These are phyloP conservation scores for Phyllotreta striolata DNA, from an alignment of 2,888 invertebrate species.

Conservation along the genomic window DNA sequence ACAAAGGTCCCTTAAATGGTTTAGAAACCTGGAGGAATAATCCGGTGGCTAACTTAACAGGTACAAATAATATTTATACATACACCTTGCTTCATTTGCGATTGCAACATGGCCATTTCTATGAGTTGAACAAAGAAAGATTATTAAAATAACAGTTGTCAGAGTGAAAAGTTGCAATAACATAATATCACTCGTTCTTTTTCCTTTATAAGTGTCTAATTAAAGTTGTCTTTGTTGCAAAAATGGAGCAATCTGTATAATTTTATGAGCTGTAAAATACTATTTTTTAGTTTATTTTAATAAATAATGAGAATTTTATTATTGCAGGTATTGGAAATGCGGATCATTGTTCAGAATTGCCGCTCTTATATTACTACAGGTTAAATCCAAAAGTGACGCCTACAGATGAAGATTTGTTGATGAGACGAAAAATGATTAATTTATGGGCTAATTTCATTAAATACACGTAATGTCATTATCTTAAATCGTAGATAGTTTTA, in stretches of 20 bases:
- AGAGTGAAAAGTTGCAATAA: too few species aligned
- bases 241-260: too few species aligned
- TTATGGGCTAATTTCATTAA: conserved; percentile 39
- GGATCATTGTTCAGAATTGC: conserved; percentile 37
- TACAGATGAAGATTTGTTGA: conserved; percentile 34
- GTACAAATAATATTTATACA: too few species aligned
- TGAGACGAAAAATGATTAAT: conserved; percentile 36
- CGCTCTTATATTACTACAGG: conserved; percentile 16
- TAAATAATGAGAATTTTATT: too few species aligned
- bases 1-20: conserved; percentile 23
- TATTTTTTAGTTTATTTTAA: conserved; percentile 2
- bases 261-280: too few species aligned
- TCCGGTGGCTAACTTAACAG: conserved; percentile 4
- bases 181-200: too few species aligned
- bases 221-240: too few species aligned
- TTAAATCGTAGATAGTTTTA: conserved; percentile 2
- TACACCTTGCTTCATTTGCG: too few species aligned
- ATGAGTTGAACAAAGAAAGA: too few species aligned
- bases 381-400: conserved; percentile 23
- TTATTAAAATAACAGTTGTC: too few species aligned
- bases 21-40: not conserved
- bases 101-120: too few species aligned
- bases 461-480: conserved; percentile 28
- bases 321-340: conserved; percentile 36
- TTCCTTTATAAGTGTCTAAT: too few species aligned